Evolutionary conservation across 2,113 vertebrate genomes (phyloP).

Genomic region (Indicator indicator): DNA sequence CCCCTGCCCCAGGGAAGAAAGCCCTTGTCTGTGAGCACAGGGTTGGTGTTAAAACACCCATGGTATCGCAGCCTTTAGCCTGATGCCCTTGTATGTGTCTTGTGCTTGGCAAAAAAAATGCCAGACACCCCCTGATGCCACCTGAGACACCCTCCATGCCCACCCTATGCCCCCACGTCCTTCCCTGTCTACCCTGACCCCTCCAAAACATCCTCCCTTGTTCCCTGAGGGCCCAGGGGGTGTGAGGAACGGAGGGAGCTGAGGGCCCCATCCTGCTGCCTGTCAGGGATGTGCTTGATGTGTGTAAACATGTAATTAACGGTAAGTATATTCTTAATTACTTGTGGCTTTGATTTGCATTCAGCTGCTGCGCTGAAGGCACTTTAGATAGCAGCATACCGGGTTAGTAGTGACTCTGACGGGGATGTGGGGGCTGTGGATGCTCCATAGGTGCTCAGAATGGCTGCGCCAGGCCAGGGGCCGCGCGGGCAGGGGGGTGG

Average conservation of each 20-base stretch:
- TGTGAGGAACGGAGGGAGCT: neutral
- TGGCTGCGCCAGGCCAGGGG: neutral
- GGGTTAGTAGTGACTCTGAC: accelerated
- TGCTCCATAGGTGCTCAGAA: neutral
- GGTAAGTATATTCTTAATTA: conserved; percentile 30
- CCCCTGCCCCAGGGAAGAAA: accelerated
- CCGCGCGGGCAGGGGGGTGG: neutral
- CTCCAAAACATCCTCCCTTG: neutral
- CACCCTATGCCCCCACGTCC: neutral
- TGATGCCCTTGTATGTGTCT: accelerated
- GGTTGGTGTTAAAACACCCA: neutral
- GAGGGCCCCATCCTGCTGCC: neutral
- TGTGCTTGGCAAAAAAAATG: accelerated
- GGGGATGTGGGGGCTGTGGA: neutral
- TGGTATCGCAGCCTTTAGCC: neutral
- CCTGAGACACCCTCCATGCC: neutral
- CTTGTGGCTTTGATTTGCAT: conserved; percentile 62
- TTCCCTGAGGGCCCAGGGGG: neutral
- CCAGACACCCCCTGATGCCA: neutral
- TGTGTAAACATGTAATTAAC: conserved; percentile 60
- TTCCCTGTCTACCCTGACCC: neutral
- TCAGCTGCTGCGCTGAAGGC: neutral
- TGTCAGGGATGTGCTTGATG: neutral
- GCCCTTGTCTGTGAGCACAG: too few relatives aligned
- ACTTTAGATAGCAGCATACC: neutral